phyloP scores from a whole-genome alignment of 92 coral and sea anemone genomes.

The Zoanthus sansibaricus region DNA sequence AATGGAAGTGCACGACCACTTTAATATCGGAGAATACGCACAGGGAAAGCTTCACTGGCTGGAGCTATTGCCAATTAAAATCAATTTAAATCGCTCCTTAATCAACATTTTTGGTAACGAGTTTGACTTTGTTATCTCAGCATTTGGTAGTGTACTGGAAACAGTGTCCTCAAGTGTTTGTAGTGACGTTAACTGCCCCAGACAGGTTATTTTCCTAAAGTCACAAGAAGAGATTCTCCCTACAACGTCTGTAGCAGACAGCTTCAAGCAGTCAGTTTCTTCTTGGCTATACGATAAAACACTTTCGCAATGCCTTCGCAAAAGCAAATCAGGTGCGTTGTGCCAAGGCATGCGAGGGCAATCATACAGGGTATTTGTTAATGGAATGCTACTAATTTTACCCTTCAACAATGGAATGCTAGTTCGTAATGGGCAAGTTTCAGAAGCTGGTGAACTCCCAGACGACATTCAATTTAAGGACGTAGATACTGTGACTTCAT shows the following conservation, averaged over 20 bases:
- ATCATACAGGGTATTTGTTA: conserved; percentile 1
- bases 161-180: conserved; percentile 31
- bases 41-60: too few species aligned
- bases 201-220: background rate
- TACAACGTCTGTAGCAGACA: conserved; percentile 15
- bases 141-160: conserved; percentile 16
- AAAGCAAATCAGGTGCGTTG: background rate
- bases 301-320: conserved; percentile 45
- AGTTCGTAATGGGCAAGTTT: conserved; percentile 24
- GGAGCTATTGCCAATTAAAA: too few species aligned
- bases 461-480: conserved; percentile 27
- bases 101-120: conserved; percentile 42
- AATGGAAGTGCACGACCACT: too few species aligned
- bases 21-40: too few species aligned
- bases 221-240: too few species aligned
- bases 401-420: conserved; percentile 37
- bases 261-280: conserved; percentile 34
- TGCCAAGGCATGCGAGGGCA: conserved; percentile 46
- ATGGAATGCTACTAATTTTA: conserved; percentile 48
- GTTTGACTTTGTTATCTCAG: conserved; percentile 5
- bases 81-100: background rate
- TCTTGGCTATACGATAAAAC: conserved; percentile 39
- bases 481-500: background rate
- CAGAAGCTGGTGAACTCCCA: conserved; percentile 50
- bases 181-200: conserved; percentile 32